phyloP scores from a whole-genome alignment of 2,888 invertebrate genomes.

The Flabesymbios commensalis region DNA sequence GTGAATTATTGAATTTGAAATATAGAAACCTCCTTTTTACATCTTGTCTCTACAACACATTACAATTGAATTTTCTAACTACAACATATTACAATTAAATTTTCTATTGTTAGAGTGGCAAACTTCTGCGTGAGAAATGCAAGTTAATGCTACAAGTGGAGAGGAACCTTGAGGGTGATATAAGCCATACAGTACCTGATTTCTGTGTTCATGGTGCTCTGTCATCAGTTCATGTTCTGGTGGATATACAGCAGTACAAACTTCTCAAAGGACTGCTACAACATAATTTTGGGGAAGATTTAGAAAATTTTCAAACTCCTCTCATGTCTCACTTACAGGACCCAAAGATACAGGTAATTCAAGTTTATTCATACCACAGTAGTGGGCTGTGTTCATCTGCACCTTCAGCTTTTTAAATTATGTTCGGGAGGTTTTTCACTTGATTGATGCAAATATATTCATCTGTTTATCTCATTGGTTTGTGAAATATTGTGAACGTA shows the following conservation, averaged over 20 bases:
- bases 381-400: no score
- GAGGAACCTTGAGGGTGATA: conserved; percentile 74
- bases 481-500: no score
- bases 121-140: conserved; percentile 71
- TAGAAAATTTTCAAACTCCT: conserved; percentile 65
- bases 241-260: conserved; percentile 85
- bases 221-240: conserved; percentile 79
- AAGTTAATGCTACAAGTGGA: conserved; percentile 80
- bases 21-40: no score
- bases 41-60: no score
- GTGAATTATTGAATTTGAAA: no score
- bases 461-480: no score
- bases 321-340: conserved; percentile 62
- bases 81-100: no score
- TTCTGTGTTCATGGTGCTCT: conserved; percentile 83
- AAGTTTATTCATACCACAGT: no score
- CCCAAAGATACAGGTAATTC: conserved; percentile 60
- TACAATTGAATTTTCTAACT: no score
- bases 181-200: conserved; percentile 71
- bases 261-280: conserved; percentile 83
- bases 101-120: conserved; percentile 45
- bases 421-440: no score
- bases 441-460: no score
- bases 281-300: conserved; percentile 86
- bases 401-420: no score